phyloP scores from a whole-genome alignment of 2,113 vertebrate genomes.

The Piprites chloris region DNA sequence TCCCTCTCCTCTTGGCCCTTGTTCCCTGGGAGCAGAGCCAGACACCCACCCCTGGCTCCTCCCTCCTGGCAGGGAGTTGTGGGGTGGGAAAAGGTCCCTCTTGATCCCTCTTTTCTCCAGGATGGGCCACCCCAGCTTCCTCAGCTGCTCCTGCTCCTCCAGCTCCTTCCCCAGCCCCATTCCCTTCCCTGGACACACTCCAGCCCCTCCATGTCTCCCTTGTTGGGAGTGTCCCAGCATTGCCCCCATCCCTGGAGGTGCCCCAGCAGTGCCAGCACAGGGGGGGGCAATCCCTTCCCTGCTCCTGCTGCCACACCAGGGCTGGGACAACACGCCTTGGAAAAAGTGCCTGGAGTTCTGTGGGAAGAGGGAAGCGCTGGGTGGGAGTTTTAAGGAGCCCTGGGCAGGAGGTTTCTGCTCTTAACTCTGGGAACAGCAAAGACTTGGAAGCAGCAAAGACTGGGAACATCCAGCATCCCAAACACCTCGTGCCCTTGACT shows the following conservation, averaged over 20 bases:
- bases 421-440: not conserved
- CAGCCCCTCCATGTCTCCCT: not conserved
- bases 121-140: not conserved
- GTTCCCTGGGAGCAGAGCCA: not conserved
- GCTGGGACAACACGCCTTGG: not conserved
- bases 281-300: too few species aligned
- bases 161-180: accelerated
- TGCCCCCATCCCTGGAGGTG: not conserved
- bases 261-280: not conserved
- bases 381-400: not conserved
- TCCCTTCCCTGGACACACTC: not conserved
- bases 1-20: too few species aligned
- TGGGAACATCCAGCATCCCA: not conserved
- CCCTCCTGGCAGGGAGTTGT: not conserved
- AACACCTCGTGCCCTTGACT: not conserved
- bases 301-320: not conserved
- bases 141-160: not conserved
- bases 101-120: not conserved
- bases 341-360: not conserved
- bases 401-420: not conserved
- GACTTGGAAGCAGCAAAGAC: accelerated
- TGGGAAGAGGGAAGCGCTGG: not conserved
- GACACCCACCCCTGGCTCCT: not conserved
- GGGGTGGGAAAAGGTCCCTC: not conserved
- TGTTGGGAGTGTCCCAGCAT: not conserved